These are phyloP conservation scores for Epiperipatus broadwayi DNA, from an alignment of 2,888 invertebrate species.

Conservation along the genomic window DNA sequence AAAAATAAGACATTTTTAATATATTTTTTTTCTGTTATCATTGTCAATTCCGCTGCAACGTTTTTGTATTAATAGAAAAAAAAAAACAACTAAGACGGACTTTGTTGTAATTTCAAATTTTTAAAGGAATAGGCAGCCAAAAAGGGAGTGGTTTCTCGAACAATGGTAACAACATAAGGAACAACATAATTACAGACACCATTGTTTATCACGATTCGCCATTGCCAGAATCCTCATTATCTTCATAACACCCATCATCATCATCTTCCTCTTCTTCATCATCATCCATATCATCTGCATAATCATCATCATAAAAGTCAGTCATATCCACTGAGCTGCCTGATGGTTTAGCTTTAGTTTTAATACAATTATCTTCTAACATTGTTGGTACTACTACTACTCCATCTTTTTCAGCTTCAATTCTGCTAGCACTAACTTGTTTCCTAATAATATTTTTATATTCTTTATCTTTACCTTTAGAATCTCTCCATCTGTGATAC, in stretches of 20 bases:
- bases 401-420: slow-evolving; percentile 88
- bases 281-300: slow-evolving; percentile 46
- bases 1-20: too few species aligned
- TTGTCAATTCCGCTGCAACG: too few species aligned
- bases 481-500: slow-evolving; percentile 96
- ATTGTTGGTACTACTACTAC: slow-evolving; percentile 92
- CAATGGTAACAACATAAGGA: too few species aligned
- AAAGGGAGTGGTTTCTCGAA: too few species aligned
- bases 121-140: too few species aligned
- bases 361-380: slow-evolving; percentile 90
- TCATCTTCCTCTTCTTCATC: slow-evolving; percentile 32
- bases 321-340: slow-evolving; percentile 71
- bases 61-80: too few species aligned
- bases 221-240: slow-evolving; percentile 74
- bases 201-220: slow-evolving; percentile 68
- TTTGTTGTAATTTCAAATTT: too few species aligned
- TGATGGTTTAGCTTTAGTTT: slow-evolving; percentile 61
- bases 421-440: slow-evolving; percentile 83
- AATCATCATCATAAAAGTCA: slow-evolving; percentile 89
- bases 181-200: too few species aligned
- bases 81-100: too few species aligned
- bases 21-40: too few species aligned
- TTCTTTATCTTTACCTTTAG: slow-evolving; percentile 92
- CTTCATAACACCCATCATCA: slow-evolving; percentile 41
- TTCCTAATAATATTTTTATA: slow-evolving; percentile 98